Evolutionary conservation across 2,113 vertebrate genomes (phyloP), one percentile per base, ranked within the genome.

Genomic region (Muntiacus reevesi): DNA sequence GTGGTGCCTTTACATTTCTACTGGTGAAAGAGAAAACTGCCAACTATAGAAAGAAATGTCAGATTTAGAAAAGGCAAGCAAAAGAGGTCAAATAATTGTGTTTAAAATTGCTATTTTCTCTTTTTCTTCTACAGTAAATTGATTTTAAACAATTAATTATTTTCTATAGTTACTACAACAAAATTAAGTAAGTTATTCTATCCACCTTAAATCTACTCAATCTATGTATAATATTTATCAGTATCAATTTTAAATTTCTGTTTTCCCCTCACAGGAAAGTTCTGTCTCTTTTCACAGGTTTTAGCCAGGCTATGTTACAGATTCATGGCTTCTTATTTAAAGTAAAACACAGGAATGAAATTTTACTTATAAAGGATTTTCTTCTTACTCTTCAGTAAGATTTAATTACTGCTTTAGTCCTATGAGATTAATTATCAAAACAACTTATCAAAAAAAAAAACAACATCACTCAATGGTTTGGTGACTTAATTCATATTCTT

Each of bases 21-120:
- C 28, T 57, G 89, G 57, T 91, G 60, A 94, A 97, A 98, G 78
- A 96, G 93, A 97, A 97, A 95, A 71, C 52, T 91, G 30, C 14
- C 87, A 94, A 97, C 91, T 95, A 97, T 0, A 95, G 76, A 96
- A 87, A 97, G 52, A 89, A 88, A 86, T 94, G 81, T 92, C 76
- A 97, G 76, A 94, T 83, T 94, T 91, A 94, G 85, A 84, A 94
- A 97, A 97, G 40, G 19, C 28, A 91, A 89, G 50, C 67, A 97
- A 97, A 94, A 78, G n/a, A 8, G 13, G 16, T 76, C 30, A 82
- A 95, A 84, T 7, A 89, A 50, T 74, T 96, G 57, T 97, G 21
- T 47, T 52, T 71, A 90, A 78, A 81, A 85, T 82, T 52, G 7
- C 23, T 86, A 21, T 62, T 94, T 87, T 60, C 21, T 87, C 43